Percentiles rank a stretch among this genome's conserved stretches.
These are phyloP conservation scores for Anneissia japonica DNA, from an alignment of 35 echinoderm and acorn worm genomes.

Conservation along the genomic window DNA sequence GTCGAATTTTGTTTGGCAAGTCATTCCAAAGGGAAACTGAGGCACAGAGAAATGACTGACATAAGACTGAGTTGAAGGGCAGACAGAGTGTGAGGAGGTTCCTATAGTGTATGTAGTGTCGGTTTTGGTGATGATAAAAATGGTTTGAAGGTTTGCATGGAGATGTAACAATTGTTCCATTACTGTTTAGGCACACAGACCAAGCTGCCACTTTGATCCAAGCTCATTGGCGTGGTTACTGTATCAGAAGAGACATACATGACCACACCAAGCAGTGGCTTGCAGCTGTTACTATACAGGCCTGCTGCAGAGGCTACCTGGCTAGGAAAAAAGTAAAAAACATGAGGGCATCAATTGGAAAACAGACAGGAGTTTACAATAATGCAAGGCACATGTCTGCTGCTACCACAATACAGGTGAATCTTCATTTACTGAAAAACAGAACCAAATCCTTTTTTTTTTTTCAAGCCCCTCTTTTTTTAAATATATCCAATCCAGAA, in stretches of 20 bases:
- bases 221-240: slow-evolving; percentile 66
- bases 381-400: not conserved
- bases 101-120: too few species aligned
- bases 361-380: not conserved
- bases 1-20: too few species aligned
- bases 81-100: too few species aligned
- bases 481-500: too few species aligned
- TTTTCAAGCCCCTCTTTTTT: too few species aligned
- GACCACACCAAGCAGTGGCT: slow-evolving; percentile 52
- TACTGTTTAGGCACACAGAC: not conserved
- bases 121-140: too few species aligned
- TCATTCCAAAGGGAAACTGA: too few species aligned
- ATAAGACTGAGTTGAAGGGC: too few species aligned
- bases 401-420: slow-evolving; percentile 32
- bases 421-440: too few species aligned
- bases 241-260: slow-evolving; percentile 50
- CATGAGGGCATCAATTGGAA: not conserved
- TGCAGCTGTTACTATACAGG: slow-evolving; percentile 64
- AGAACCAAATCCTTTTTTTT: too few species aligned
- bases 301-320: slow-evolving; percentile 39
- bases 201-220: slow-evolving; percentile 69
- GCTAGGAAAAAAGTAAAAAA: not conserved
- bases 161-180: not conserved
- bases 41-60: too few species aligned
- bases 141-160: too few species aligned